Evolutionary conservation across 2,888 invertebrate species (phyloP).

Genomic region (Nomada flava): DNA sequence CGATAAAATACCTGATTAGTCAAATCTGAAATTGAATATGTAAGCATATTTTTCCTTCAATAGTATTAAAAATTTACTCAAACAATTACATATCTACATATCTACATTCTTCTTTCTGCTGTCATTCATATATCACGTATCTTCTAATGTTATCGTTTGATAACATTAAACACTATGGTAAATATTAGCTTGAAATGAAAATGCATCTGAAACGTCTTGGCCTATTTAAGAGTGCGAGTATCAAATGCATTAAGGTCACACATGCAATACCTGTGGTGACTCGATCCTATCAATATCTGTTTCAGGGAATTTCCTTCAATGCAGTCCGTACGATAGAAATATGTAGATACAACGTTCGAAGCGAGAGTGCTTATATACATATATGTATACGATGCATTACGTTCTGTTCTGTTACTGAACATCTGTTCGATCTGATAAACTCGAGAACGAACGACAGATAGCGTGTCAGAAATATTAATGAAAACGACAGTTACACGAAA

Average conservation of each 20-base stretch:
- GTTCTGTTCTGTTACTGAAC: constrained; percentile 15
- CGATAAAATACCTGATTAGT: too few species aligned
- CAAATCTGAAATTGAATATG: too few species aligned
- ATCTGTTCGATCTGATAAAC: constrained; percentile 26
- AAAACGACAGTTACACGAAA: too few species aligned
- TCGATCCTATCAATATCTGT: constrained; percentile 24
- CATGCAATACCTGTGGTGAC: constrained; percentile 8
- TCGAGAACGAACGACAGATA: constrained; percentile 23
- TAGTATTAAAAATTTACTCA: neutral
- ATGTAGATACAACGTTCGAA: neutral
- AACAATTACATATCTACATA: neutral
- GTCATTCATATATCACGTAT: too few species aligned
- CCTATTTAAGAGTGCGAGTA: constrained; percentile 64
- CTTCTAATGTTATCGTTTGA: neutral
- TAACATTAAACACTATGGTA: neutral
- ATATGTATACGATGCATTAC: constrained; percentile 26
- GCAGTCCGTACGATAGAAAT: neutral
- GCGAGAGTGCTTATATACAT: constrained; percentile 5
- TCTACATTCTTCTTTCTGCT: neutral
- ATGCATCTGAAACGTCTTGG: constrained; percentile 57
- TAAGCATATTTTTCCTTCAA: too few species aligned
- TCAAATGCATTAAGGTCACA: constrained; percentile 55
- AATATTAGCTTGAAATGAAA: constrained; percentile 22
- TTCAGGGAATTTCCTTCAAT: constrained; percentile 14
- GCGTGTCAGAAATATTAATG: neutral